phyloP scores from a whole-genome alignment of 2,113 vertebrate species.

The Cervus canadensis region DNA sequence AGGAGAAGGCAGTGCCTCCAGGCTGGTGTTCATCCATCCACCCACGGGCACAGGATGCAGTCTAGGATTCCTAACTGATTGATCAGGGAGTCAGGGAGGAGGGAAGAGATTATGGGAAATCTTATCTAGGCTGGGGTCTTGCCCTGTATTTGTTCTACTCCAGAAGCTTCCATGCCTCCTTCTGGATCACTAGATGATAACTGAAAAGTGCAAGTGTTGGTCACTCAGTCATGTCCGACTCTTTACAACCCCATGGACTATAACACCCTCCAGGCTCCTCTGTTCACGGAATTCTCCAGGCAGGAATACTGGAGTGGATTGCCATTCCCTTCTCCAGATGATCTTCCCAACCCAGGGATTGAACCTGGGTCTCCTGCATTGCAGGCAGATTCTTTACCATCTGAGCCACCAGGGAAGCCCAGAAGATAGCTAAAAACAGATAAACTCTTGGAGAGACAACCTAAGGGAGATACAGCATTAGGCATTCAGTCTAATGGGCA shows the following conservation, averaged over 20 bases:
- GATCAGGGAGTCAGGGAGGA: neutral
- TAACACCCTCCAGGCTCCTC: neutral
- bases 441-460: neutral
- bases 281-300: neutral
- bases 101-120: neutral
- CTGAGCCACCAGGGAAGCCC: neutral
- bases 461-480: neutral
- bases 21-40: neutral
- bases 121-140: neutral
- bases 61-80: neutral
- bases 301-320: neutral
- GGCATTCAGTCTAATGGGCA: neutral
- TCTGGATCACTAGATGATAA: neutral
- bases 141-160: neutral
- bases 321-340: neutral
- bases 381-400: neutral
- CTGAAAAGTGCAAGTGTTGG: neutral
- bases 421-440: neutral
- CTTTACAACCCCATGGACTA: neutral
- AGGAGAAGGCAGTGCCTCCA: neutral
- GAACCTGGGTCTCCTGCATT: neutral
- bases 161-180: neutral
- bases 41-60: neutral
- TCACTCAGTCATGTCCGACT: fast-evolving
- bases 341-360: neutral